Percentiles rank a stretch among this genome's conserved stretches.
phyloP scores from a whole-genome alignment of 2,113 vertebrate genomes.

The Leptocoma aspasia region DNA sequence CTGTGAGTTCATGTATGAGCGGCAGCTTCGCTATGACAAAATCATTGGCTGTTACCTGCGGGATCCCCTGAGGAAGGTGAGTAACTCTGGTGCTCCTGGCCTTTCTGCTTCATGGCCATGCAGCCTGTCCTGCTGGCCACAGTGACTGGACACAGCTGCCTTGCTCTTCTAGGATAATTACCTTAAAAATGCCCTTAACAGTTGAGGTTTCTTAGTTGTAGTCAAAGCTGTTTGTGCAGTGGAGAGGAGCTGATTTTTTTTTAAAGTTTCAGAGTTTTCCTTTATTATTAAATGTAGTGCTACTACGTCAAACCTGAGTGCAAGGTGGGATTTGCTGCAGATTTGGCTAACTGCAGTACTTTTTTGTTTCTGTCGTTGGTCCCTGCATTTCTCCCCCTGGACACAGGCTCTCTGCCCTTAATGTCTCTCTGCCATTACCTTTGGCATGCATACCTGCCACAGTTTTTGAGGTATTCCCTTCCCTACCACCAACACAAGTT shows the following conservation, averaged over 20 bases:
- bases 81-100: not conserved
- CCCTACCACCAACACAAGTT: not conserved
- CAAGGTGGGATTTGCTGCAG: not conserved
- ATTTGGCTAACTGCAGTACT: not conserved
- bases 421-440: not conserved
- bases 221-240: not conserved
- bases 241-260: not conserved
- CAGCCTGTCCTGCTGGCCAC: not conserved
- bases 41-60: slow-evolving; percentile 92
- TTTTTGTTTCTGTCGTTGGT: not conserved
- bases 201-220: not conserved
- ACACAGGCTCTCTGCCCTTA: not conserved
- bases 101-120: not conserved
- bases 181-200: not conserved
- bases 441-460: not conserved
- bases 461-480: not conserved
- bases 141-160: not conserved
- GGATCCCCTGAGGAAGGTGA: slow-evolving; percentile 90
- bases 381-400: not conserved
- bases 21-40: slow-evolving; percentile 86
- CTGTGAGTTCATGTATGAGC: slow-evolving; percentile 96
- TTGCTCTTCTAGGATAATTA: not conserved
- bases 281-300: not conserved
- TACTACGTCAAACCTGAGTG: not conserved
- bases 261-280: not conserved